phyloP scores from a whole-genome alignment of 2,797 vertebrate genomes.

The Bryconaethiops microstoma region DNA sequence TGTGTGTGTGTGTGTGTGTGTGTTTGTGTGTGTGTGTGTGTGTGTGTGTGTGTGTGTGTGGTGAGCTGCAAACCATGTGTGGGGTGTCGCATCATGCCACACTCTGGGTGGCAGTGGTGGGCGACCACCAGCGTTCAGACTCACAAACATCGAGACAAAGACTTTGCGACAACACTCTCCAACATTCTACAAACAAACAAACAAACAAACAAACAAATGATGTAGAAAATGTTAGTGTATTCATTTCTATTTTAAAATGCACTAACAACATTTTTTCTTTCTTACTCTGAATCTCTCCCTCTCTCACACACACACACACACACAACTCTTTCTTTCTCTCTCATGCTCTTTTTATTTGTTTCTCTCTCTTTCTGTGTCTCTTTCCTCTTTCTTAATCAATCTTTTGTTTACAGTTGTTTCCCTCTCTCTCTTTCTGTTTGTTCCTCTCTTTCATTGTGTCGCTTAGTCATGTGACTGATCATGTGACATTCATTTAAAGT shows the following conservation, averaged over 20 bases:
- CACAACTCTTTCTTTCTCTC: too few species aligned
- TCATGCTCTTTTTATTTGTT: too few species aligned
- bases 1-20: neutral
- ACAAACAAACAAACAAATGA: neutral
- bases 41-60: constrained; percentile 57
- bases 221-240: too few species aligned
- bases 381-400: too few species aligned
- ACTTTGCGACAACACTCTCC: neutral
- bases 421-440: too few species aligned
- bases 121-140: constrained; percentile 49
- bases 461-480: too few species aligned
- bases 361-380: too few species aligned
- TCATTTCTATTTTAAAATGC: neutral
- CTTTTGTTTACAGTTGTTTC: too few species aligned
- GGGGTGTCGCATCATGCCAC: constrained; percentile 51
- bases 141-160: constrained; percentile 6
- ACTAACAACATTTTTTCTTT: too few species aligned
- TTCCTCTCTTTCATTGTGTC: too few species aligned
- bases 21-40: constrained; percentile 7
- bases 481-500: too few species aligned
- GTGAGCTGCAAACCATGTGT: constrained; percentile 60
- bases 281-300: neutral
- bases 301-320: too few species aligned
- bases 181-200: neutral
- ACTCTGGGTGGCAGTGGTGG: constrained; percentile 50